Evolutionary conservation across 2,797 vertebrate genomes (phyloP), one percentile per base, ranked within the genome.

Genomic region (Perodicticus potto): DNA sequence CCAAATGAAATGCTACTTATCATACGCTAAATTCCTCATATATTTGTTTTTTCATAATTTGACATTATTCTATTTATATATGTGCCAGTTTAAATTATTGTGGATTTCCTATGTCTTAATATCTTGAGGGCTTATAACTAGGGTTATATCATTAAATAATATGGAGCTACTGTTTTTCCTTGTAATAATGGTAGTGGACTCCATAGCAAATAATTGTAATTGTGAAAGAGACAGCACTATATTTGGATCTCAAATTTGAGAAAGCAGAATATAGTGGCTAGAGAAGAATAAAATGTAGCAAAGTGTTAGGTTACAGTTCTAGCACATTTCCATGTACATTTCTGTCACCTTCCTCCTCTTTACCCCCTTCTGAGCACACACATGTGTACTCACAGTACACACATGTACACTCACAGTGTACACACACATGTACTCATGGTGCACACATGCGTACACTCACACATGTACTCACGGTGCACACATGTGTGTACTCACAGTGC

Each of bases 271-370:
- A 45, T 23, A 63, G 65, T 53, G 63, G 37, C 6, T 86, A 74
- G 57, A 93, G 45, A 92, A 94, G 25, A 89, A 84, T 55, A 83
- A 91, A 77, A 27, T 43, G 25, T 23, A 83, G 53, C 45, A 40
- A 14, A 5, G 40, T 49, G 69, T 94, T 82, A 85, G 81, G 61
- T 22, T 22, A 23, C 86, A 34, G 73, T 49, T 87, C 17, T 1
- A 81, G 27, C 34, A 40, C 13, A 53, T 70, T 49, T 1, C 13
- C 80, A 34, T 53, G 27, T 40, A 40, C 13, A 53, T 70, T 57
- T 1, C 13, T 84, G 32, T 59, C 45, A 40, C 57, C 2, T 3
- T 3, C 61, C 3, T 57, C 23, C n/a, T 5, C 25, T 10, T 12
- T 37, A 49, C 32, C 27, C 22, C n/a, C 19, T 55, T 72, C 45